A percentile compares a stretch with the other conserved stretches of the same genome.
Evolutionary conservation across 2,113 vertebrate genomes (phyloP).

Genomic region (Leucoraja erinaceus): DNA sequence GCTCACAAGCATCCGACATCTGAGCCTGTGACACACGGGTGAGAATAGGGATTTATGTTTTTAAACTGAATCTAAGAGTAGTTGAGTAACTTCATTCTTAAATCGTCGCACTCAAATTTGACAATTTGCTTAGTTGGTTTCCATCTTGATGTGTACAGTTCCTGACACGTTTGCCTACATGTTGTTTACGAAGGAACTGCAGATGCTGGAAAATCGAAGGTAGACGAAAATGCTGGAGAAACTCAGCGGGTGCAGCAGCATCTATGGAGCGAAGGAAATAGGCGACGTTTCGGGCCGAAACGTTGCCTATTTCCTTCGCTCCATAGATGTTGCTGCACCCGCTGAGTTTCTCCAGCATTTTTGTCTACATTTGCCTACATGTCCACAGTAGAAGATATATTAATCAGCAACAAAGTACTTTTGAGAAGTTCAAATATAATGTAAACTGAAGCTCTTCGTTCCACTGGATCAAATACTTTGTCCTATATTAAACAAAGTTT

Average conservation of each 20-base stretch:
- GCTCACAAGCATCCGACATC: background rate
- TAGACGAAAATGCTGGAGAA: too few relatives aligned
- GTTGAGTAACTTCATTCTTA: background rate
- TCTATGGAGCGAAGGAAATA: too few relatives aligned
- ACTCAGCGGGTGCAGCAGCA: too few relatives aligned
- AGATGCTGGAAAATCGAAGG: too few relatives aligned
- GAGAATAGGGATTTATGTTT: background rate
- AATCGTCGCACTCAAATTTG: background rate
- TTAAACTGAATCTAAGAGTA: background rate
- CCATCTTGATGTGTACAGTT: background rate
- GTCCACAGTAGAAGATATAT: background rate
- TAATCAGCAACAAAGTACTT: background rate
- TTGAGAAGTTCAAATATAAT: background rate
- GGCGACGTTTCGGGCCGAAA: too few relatives aligned
- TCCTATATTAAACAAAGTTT: background rate
- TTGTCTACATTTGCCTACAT: too few relatives aligned
- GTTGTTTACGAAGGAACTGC: too few relatives aligned
- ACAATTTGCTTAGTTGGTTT: background rate
- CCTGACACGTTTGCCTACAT: background rate
- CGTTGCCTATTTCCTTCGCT: too few relatives aligned
- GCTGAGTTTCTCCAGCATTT: too few relatives aligned
- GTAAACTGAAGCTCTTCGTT: background rate
- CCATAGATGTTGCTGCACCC: too few relatives aligned
- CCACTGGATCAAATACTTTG: background rate
- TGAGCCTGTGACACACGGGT: background rate